Conservation (phyloP, 2,888 invertebrate species). For the Terebella lapidaria region DNA sequence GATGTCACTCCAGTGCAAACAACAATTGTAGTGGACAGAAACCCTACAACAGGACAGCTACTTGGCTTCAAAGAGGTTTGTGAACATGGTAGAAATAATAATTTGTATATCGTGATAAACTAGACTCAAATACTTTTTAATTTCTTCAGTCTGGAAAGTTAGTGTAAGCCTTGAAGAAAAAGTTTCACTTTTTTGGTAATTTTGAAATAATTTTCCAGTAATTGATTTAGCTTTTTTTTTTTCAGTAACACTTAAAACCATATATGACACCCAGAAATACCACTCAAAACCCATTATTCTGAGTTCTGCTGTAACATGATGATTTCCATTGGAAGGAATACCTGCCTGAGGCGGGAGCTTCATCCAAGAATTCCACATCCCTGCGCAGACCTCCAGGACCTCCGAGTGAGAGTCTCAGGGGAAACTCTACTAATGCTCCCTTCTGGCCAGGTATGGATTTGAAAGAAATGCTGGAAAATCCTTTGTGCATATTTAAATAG, state of each 20-base stretch:
- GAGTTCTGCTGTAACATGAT: no score
- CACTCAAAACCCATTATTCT: no score
- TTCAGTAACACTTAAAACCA: no score
- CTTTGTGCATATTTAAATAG: neutral
- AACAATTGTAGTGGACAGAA: constrained; percentile 63
- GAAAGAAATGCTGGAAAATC: no score
- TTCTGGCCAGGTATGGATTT: constrained; percentile 70
- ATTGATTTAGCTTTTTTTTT: no score
- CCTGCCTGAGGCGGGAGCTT: constrained; percentile 36
- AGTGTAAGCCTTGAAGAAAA: neutral
- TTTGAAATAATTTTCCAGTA: no score
- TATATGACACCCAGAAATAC: no score
- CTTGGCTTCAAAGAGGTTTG: constrained; percentile 60
- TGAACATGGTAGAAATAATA: neutral
- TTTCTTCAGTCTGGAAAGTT: neutral
- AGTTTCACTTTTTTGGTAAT: no score
- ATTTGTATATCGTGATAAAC: neutral
- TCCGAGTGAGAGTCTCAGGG: constrained; percentile 66
- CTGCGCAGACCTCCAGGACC: constrained; percentile 73
- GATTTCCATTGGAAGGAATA: no score
- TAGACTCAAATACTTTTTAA: neutral
- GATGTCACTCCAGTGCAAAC: constrained; percentile 41
- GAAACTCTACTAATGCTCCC: constrained; percentile 74
- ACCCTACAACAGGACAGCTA: constrained; percentile 72
- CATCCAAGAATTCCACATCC: constrained; percentile 70